These are phyloP conservation scores for Cecropterus lyciades DNA, from an alignment of 1,140 invertebrate species.

Conservation along the genomic window DNA sequence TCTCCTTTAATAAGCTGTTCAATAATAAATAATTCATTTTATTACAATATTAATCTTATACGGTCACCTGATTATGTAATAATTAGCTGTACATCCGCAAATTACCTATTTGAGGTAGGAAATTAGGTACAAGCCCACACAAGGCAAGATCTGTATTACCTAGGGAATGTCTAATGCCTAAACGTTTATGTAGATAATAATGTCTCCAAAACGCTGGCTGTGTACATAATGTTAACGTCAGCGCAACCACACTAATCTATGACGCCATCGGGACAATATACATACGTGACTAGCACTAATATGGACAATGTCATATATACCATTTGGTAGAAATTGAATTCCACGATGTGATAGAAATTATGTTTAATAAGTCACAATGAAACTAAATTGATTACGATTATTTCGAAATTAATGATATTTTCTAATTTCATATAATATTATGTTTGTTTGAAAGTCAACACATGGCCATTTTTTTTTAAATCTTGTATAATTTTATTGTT, in stretches of 20 bases:
- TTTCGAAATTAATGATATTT: no score
- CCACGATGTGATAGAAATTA: no score
- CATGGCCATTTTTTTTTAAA: no score
- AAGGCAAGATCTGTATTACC: conserved; percentile 14
- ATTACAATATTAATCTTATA: neutral
- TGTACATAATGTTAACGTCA: conserved; percentile 52
- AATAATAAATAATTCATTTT: neutral
- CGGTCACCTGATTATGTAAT: neutral
- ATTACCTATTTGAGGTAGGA: conserved; percentile 14
- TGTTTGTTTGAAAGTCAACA: no score
- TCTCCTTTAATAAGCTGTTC: no score
- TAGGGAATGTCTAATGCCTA: conserved; percentile 32
- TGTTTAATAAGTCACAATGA: no score
- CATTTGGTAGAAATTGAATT: conserved; percentile 1
- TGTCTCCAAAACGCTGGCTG: conserved; percentile 37
- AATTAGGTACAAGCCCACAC: conserved; percentile 17
- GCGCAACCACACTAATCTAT: conserved; percentile 40
- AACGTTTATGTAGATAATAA: conserved; percentile 30
- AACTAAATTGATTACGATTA: no score
- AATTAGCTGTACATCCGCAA: conserved; percentile 1
- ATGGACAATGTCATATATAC: conserved; percentile 32
- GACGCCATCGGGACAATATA: conserved; percentile 38
- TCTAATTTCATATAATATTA: no score
- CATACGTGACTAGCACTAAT: conserved; percentile 47
- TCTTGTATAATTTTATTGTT: no score